These are phyloP conservation scores for Antedon mediterranea DNA, from an alignment of 53 echinoderm and acorn worm genomes.

Conservation along the genomic window DNA sequence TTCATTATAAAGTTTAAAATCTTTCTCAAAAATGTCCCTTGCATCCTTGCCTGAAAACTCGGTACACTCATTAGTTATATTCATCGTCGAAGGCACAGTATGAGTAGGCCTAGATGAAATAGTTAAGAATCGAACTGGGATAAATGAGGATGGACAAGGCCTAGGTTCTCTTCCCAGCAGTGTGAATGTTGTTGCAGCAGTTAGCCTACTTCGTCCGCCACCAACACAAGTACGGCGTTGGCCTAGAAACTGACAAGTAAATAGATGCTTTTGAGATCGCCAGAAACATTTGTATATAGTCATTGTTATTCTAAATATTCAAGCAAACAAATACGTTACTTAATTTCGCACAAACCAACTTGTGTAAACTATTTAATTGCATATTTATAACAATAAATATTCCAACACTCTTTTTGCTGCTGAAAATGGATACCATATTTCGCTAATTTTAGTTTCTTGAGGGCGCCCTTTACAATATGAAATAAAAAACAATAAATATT, in stretches of 20 bases:
- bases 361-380: no score
- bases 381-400: no score
- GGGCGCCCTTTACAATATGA: no score
- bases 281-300: not conserved
- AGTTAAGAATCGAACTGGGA: not conserved
- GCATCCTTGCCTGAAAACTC: not conserved
- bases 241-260: not conserved
- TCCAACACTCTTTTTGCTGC: no score
- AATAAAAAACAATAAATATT: no score
- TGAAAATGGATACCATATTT: no score
- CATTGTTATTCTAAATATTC: no score
- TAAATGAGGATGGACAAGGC: not conserved
- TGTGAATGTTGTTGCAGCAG: not conserved
- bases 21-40: constrained; percentile 3
- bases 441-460: no score
- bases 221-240: not conserved
- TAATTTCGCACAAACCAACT: no score
- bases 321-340: not conserved
- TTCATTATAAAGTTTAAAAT: constrained; percentile 38
- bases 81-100: not conserved
- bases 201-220: not conserved
- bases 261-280: not conserved
- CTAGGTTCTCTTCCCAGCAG: not conserved
- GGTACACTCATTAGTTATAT: not conserved
- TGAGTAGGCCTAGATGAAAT: no score